phyloP scores from a whole-genome alignment of 2,797 vertebrate genomes.

The Alouatta caraya region DNA sequence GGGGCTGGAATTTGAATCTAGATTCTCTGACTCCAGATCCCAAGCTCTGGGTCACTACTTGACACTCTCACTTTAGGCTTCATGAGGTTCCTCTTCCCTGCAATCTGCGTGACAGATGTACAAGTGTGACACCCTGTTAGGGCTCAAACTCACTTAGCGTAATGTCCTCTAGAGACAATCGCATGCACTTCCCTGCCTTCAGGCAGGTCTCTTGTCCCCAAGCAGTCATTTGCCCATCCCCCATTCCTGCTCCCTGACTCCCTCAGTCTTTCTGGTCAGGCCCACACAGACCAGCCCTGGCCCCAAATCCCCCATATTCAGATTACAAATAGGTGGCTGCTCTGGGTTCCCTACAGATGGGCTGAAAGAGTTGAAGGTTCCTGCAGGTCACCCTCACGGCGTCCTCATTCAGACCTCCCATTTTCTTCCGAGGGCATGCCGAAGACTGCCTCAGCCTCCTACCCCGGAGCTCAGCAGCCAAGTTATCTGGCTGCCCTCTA shows the following conservation, averaged over 20 bases:
- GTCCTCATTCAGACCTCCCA: not conserved
- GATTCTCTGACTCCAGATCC: not conserved
- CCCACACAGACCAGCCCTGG: not conserved
- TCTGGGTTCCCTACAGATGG: not conserved
- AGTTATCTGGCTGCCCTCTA: conserved; percentile 4
- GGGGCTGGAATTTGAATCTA: not conserved
- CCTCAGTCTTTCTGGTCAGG: not conserved
- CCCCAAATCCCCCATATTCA: not conserved
- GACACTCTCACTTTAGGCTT: not conserved
- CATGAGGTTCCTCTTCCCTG: not conserved
- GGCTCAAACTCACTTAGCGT: not conserved
- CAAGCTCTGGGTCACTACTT: not conserved
- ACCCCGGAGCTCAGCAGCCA: not conserved
- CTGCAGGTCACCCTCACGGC: not conserved
- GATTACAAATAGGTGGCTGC: not conserved
- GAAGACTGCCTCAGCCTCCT: not conserved
- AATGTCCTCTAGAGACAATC: not conserved
- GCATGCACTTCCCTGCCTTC: not conserved
- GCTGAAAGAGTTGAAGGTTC: not conserved
- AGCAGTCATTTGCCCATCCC: fast-evolving
- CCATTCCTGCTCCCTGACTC: not conserved
- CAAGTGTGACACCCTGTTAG: not conserved
- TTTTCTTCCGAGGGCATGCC: not conserved
- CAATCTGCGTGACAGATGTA: not conserved
- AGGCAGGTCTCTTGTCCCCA: not conserved